Conservation (phyloP, 1,140 invertebrate species). For the Ephestia elutella region DNA sequence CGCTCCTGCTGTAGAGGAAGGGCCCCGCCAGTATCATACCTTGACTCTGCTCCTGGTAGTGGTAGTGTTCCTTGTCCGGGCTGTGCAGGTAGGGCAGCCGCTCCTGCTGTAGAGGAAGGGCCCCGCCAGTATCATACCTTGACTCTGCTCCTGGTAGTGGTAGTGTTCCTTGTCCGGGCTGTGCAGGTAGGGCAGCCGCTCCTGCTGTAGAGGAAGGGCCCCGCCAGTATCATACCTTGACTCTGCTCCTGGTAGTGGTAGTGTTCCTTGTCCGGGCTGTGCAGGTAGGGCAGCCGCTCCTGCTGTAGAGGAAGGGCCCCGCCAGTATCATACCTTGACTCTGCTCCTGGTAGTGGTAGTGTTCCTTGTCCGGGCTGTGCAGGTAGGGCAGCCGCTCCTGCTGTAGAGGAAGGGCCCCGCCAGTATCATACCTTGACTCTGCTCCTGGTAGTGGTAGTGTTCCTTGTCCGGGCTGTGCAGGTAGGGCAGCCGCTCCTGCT, state of each 20-base stretch:
- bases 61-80: constrained; percentile 42
- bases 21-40: constrained; percentile 21
- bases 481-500: constrained; percentile 23
- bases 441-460: constrained; percentile 46
- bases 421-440: constrained; percentile 35
- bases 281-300: constrained; percentile 21
- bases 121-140: constrained; percentile 29
- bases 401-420: constrained; percentile 10
- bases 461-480: constrained; percentile 28
- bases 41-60: constrained; percentile 45
- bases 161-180: constrained; percentile 40
- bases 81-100: constrained; percentile 20
- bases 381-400: constrained; percentile 23
- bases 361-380: constrained; percentile 30
- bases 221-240: constrained; percentile 32
- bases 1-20: constrained; percentile 18
- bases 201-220: constrained; percentile 12
- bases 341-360: constrained; percentile 45
- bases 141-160: constrained; percentile 43
- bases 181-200: constrained; percentile 21
- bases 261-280: constrained; percentile 34
- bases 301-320: constrained; percentile 12
- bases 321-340: constrained; percentile 37
- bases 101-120: constrained; percentile 11
- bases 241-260: constrained; percentile 46